Conservation (phyloP, 2,888 invertebrate genomes). For the Sialis lutaria region DNA sequence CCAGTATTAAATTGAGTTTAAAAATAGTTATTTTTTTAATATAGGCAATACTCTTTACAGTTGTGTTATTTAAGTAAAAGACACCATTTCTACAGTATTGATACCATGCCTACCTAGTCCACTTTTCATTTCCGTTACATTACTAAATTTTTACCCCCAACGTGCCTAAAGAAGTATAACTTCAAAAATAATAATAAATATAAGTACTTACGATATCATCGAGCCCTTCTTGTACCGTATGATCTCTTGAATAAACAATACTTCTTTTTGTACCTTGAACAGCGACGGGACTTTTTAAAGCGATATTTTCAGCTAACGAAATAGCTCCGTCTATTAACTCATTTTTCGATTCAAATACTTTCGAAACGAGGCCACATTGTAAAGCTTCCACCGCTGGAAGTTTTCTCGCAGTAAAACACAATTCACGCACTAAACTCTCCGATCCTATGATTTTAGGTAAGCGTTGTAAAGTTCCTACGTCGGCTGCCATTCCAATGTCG, state of each 20-base stretch:
- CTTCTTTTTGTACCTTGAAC: conserved; percentile 80
- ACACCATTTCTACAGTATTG: too few species aligned
- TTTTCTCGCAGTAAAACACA: conserved; percentile 74
- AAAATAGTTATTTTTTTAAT: too few species aligned
- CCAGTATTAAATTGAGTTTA: too few species aligned
- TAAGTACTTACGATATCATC: conserved; percentile 67
- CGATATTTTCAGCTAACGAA: conserved; percentile 60
- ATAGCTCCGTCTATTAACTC: conserved; percentile 61
- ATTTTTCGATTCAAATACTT: conserved; percentile 49
- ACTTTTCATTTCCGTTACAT: too few species aligned
- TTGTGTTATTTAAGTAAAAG: too few species aligned
- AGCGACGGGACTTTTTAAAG: conserved; percentile 83
- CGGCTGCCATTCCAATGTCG: conserved; percentile 79
- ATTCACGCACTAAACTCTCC: conserved; percentile 70
- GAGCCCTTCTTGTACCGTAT: conserved; percentile 72
- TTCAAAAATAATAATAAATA: conserved; percentile 16
- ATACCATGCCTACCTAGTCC: too few species aligned
- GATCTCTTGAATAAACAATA: conserved; percentile 74
- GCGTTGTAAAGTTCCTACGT: conserved; percentile 86
- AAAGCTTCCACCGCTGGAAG: conserved; percentile 67
- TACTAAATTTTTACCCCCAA: too few species aligned
- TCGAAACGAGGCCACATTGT: conserved; percentile 66
- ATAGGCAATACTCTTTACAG: too few species aligned
- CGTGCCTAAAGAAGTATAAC: too few species aligned
- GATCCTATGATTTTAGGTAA: conserved; percentile 83